Evolutionary conservation across 2,888 invertebrate genomes (phyloP).

Genomic region (Melanophora roralis): DNA sequence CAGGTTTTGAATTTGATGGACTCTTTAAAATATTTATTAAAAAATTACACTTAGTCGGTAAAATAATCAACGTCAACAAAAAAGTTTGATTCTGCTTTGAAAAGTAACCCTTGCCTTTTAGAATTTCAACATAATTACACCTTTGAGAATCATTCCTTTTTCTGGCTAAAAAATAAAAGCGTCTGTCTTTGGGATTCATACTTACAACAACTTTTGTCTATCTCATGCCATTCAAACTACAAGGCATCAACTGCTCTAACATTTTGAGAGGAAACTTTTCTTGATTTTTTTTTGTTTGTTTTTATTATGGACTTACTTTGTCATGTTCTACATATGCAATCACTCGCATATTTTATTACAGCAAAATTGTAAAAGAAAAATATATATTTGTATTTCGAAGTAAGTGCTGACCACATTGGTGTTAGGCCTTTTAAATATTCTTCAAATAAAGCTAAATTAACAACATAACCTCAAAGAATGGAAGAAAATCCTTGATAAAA

Average conservation of each 20-base stretch:
- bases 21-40: slow-evolving; percentile 29
- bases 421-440: slow-evolving; percentile 7
- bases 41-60: background rate
- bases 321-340: slow-evolving; percentile 25
- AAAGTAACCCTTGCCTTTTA: slow-evolving; percentile 12
- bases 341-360: background rate
- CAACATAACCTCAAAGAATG: background rate
- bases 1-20: slow-evolving; percentile 13
- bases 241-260: slow-evolving; percentile 12
- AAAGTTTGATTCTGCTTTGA: background rate
- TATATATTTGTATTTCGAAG: background rate
- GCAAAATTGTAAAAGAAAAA: background rate
- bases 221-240: no score
- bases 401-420: background rate
- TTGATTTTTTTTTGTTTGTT: no score
- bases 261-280: slow-evolving; percentile 24
- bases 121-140: slow-evolving; percentile 46
- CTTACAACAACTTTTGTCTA: background rate
- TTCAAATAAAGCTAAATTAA: background rate
- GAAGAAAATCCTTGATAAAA: background rate
- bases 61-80: slow-evolving; percentile 14
- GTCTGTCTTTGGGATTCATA: background rate
- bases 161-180: background rate
- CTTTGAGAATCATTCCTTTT: slow-evolving; percentile 58
- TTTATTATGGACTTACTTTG: slow-evolving; percentile 27